Percentiles rank a stretch among this genome's conserved stretches.
These are phyloP conservation scores for Abrostola triplasia DNA, from an alignment of 2,888 invertebrate species.

Conservation along the genomic window DNA sequence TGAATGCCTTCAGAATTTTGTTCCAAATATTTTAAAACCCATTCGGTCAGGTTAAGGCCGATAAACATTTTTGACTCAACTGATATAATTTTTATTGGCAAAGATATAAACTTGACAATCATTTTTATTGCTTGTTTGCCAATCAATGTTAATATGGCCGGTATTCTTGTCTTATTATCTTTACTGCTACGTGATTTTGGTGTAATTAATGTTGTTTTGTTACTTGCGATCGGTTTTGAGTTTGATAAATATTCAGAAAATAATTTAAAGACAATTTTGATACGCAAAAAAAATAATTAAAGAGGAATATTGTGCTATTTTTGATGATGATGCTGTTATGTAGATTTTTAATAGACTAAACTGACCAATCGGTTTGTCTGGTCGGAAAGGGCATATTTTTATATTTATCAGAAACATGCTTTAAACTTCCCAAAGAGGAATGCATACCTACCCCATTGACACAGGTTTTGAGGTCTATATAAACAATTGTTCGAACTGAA, in stretches of 20 bases:
- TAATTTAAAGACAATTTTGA: no score
- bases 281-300: no score
- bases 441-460: no score
- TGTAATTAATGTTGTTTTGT: constrained; percentile 11
- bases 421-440: no score
- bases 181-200: constrained; percentile 6
- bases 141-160: constrained; percentile 28
- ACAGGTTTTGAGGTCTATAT: no score
- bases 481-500: no score
- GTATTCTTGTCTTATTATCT: constrained; percentile 33
- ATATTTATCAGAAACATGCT: no score
- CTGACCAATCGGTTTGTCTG: no score
- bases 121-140: constrained; percentile 28
- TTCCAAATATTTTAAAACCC: constrained; percentile 32
- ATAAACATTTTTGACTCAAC: constrained; percentile 28
- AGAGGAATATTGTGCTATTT: no score
- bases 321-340: no score
- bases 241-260: neutral
- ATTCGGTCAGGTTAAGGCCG: constrained; percentile 27
- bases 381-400: no score
- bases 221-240: neutral
- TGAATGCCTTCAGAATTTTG: constrained; percentile 10
- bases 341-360: no score
- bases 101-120: constrained; percentile 27
- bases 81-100: constrained; percentile 25